Evolutionary conservation across 2,797 vertebrate genomes (phyloP), one percentile per base, ranked within the genome.

Genomic region (Acanthurus tractus): DNA sequence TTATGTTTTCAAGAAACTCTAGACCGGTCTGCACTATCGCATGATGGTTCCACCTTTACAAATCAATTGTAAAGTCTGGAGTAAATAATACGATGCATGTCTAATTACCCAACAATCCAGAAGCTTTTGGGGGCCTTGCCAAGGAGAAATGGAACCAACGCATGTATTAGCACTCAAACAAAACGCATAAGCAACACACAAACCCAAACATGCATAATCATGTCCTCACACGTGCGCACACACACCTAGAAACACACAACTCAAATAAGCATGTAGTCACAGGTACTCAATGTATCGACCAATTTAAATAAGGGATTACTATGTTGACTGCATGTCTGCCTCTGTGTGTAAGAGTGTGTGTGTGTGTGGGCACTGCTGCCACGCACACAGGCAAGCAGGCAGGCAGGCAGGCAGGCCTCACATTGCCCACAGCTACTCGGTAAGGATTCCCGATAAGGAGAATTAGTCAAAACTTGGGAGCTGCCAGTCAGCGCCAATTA

Each of bases 391-490:
- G 74, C 76, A 83, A 2, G 68, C 73, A 80, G 57, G 66, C 75
- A 83, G 57, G 83, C 84, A 82, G 5, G 74, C 90, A 90, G 83
- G 87, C 94, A 93, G 94, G 91, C 93, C 94, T 94, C 85, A 91
- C 92, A 95, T 96, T 93, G 95, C 95, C 95, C 94, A 95, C 90
- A 96, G 95, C 95, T 89, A 94, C 93, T 92, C 90, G 90, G 94
- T 95, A 96, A 95, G 95, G 94, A 95, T 95, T 95, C 93, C 92
- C 89, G 95, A 96, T 96, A 96, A 96, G 95, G 89, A 95, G 94
- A 96, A 95, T 95, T 96, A 96, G 95, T 95, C 94, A 95, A 96
- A 96, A 95, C 95, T 96, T 96, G 94, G 94, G 94, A 95, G 95
- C 94, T 95, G 94, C 95, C 94, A 95, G 94, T 95, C 94, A 95